phyloP scores from a whole-genome alignment of 2,113 vertebrate genomes.

The Condylura cristata region DNA sequence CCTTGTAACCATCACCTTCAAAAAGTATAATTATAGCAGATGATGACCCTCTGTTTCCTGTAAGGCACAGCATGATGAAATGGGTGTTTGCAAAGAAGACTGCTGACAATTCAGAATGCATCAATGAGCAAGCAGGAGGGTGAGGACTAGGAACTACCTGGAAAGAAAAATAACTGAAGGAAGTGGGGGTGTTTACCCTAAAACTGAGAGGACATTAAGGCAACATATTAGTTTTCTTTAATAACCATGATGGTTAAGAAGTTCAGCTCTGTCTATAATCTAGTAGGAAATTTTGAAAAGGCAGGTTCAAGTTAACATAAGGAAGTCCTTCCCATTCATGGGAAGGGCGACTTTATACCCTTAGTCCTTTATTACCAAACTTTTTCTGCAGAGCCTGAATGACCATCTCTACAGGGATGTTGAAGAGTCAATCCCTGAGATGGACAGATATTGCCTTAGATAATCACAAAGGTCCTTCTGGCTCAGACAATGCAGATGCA shows the following conservation, averaged over 20 bases:
- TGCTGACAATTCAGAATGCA: background rate
- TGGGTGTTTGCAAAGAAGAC: background rate
- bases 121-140: background rate
- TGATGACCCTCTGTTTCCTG: background rate
- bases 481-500: background rate
- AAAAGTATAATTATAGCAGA: background rate
- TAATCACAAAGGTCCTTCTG: background rate
- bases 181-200: background rate
- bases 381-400: background rate
- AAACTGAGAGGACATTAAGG: background rate
- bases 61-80: conserved; percentile 6
- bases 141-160: background rate
- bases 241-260: background rate
- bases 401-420: background rate
- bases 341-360: background rate
- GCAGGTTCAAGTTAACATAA: background rate
- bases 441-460: background rate
- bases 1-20: background rate
- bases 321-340: background rate
- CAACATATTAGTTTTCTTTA: background rate
- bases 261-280: background rate
- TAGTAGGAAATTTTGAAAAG: background rate
- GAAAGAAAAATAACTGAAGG: conserved; percentile 1
- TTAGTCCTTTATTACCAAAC: background rate
- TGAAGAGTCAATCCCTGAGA: background rate